phyloP scores from a whole-genome alignment of 37 sponge, comb jelly and placozoan genomes.

The Geodia barretti region DNA sequence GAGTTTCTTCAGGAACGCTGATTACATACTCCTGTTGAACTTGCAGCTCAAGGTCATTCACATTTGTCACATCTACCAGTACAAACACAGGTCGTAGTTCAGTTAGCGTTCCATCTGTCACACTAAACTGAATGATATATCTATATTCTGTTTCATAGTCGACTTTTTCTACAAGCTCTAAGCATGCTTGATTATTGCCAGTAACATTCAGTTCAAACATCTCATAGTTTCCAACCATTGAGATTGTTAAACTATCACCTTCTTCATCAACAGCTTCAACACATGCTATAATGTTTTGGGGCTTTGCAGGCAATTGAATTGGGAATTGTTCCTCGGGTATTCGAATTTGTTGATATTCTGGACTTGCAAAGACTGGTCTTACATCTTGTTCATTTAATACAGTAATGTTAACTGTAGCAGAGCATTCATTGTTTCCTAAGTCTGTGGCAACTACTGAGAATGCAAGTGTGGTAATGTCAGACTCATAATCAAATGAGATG shows the following conservation, averaged over 20 bases:
- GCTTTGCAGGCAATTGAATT: not conserved
- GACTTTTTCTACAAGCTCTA: constrained; percentile 5
- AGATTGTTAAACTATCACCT: constrained; percentile 43
- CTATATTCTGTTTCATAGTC: constrained; percentile 28
- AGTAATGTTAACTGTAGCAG: constrained; percentile 20
- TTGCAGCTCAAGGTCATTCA: constrained; percentile 11
- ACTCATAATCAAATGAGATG: constrained; percentile 29
- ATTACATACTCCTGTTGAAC: constrained; percentile 13
- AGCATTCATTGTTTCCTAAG: constrained; percentile 13
- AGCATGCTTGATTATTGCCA: not conserved
- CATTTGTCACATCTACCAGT: constrained; percentile 10
- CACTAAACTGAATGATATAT: constrained; percentile 18
- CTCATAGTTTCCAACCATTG: not conserved
- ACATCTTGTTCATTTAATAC: constrained; percentile 42
- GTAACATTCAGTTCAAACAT: constrained; percentile 7
- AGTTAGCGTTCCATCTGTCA: constrained; percentile 43
- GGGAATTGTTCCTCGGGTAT: constrained; percentile 36
- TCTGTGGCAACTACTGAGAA: constrained; percentile 47
- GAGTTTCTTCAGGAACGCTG: constrained; percentile 17
- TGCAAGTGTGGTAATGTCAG: constrained; percentile 7
- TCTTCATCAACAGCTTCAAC: constrained; percentile 39
- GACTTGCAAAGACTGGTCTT: constrained; percentile 11
- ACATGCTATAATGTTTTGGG: constrained; percentile 26
- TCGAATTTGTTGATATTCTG: not conserved
- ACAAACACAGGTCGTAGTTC: not conserved